A percentile compares a stretch with the other conserved stretches of the same genome.
Conservation (phyloP, 92 coral and sea anemone genomes). For the Porites rus region DNA sequence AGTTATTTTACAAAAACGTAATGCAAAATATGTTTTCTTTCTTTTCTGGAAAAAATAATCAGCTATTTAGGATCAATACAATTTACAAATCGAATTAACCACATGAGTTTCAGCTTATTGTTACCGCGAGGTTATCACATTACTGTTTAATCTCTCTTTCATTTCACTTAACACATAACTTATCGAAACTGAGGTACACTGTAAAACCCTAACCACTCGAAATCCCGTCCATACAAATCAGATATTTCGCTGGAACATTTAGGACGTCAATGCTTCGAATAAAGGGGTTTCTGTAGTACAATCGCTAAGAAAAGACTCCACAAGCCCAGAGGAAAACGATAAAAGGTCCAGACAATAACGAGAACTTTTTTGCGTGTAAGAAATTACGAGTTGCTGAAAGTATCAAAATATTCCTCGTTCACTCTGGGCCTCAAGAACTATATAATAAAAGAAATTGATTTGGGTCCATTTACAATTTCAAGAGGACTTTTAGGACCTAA, state of each 20-base stretch:
- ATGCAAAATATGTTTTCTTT: conserved; percentile 41
- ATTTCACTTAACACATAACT: background rate
- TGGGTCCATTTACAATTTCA: background rate
- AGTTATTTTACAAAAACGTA: conserved; percentile 46
- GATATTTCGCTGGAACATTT: too few species aligned
- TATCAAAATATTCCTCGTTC: background rate
- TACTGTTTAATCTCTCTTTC: background rate
- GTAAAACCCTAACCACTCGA: too few species aligned
- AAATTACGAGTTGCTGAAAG: too few species aligned
- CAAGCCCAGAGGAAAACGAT: background rate
- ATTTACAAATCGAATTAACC: conserved; percentile 8
- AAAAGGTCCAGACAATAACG: background rate
- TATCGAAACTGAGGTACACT: background rate
- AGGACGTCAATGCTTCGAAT: too few species aligned
- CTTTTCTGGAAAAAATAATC: conserved; percentile 33
- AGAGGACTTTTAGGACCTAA: background rate
- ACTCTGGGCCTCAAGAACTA: background rate
- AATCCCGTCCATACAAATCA: too few species aligned
- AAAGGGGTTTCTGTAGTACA: background rate
- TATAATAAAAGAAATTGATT: background rate
- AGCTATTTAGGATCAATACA: conserved; percentile 4
- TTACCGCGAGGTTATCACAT: background rate
- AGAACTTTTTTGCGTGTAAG: too few species aligned
- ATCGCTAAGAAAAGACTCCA: background rate
- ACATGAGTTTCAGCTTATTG: background rate